These are phyloP conservation scores for Megalops cyprinoides DNA, from an alignment of 2,797 vertebrate genomes.

Conservation along the genomic window DNA sequence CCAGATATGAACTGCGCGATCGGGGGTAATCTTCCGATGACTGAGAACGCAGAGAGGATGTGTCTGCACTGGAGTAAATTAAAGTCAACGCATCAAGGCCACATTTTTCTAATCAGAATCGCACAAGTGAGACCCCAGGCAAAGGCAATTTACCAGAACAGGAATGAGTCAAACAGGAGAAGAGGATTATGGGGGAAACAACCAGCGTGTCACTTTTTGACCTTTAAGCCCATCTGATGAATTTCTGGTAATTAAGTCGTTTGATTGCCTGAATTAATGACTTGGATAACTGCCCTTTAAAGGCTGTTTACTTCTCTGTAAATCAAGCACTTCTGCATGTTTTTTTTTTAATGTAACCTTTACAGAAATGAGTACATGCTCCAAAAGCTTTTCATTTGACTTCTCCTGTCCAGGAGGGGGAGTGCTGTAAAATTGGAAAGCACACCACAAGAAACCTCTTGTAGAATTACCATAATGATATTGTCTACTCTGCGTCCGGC, in stretches of 20 bases:
- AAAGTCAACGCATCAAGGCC: conserved; percentile 78
- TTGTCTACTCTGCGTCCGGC: too few species aligned
- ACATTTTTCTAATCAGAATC: conserved; percentile 74
- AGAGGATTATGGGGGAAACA: conserved; percentile 68
- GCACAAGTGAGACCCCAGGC: conserved; percentile 77
- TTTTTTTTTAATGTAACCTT: conserved; percentile 85
- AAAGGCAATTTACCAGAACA: conserved; percentile 80
- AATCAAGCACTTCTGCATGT: conserved; percentile 82
- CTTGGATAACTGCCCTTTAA: conserved; percentile 88
- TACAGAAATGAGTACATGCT: conserved; percentile 81
- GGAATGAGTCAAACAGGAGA: conserved; percentile 60
- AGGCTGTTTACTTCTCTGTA: conserved; percentile 85
- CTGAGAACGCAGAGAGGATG: conserved; percentile 56
- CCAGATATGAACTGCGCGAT: conserved; percentile 61
- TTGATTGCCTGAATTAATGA: conserved; percentile 86
- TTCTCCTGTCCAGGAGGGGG: conserved; percentile 44
- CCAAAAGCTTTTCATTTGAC: conserved; percentile 77
- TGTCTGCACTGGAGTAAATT: conserved; percentile 64
- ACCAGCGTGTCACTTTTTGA: conserved; percentile 80
- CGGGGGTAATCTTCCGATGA: conserved; percentile 61
- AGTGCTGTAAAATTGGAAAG: conserved; percentile 7
- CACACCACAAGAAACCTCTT: not conserved
- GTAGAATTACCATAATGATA: conserved; percentile 8
- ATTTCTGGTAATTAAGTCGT: conserved; percentile 86
- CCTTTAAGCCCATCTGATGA: conserved; percentile 87